phyloP scores from a whole-genome alignment of 2,113 vertebrate genomes.

The Pachycephala philippinensis region DNA sequence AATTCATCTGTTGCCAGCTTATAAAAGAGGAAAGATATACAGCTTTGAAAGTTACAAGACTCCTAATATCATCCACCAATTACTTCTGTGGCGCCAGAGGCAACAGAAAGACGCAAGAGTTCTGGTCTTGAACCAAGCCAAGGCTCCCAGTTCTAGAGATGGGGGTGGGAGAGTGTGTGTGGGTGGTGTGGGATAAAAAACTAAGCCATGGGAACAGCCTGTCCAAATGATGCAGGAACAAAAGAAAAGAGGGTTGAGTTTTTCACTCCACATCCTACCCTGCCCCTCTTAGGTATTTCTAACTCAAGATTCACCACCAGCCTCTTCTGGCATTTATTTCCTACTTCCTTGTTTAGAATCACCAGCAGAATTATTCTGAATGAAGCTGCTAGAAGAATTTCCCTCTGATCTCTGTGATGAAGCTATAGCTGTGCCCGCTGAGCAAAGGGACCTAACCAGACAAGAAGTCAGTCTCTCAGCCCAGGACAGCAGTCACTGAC shows the following conservation, averaged over 20 bases:
- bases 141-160: not conserved
- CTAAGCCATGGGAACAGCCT: not conserved
- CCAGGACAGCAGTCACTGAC: not conserved
- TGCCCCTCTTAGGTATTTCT: not conserved
- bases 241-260: not conserved
- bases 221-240: not conserved
- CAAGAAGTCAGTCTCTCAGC: not conserved
- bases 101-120: not conserved
- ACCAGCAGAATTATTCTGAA: not conserved
- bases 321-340: not conserved
- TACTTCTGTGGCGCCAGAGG: conserved; percentile 5
- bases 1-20: conserved; percentile 45
- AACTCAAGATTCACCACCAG: not conserved
- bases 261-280: not conserved
- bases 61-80: not conserved
- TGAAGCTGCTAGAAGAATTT: not conserved
- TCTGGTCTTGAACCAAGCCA: not conserved
- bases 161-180: no score
- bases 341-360: not conserved
- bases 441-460: not conserved
- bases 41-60: not conserved
- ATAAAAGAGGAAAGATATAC: conserved; percentile 42
- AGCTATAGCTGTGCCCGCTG: not conserved
- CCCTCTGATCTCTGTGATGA: not conserved
- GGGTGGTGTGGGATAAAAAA: not conserved